phyloP scores from a whole-genome alignment of 2,113 vertebrate genomes.

The Leptodactylus fuscus region DNA sequence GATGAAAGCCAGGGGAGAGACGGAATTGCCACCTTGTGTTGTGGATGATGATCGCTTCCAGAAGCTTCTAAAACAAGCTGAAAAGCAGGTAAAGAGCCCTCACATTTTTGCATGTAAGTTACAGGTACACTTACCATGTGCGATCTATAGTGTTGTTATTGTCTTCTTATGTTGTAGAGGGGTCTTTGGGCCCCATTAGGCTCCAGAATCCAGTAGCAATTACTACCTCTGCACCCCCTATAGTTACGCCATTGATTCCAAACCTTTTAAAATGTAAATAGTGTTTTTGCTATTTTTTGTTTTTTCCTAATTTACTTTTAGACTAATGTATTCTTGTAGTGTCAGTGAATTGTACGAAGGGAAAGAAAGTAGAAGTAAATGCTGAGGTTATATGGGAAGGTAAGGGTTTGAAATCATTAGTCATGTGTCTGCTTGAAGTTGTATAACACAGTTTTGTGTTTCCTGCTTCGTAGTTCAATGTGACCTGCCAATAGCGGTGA shows the following conservation, averaged over 20 bases:
- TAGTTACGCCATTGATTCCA: too few species aligned
- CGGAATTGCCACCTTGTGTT: constrained; percentile 73
- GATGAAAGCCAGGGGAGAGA: constrained; percentile 76
- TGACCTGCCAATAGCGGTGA: background rate
- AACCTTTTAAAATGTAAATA: too few species aligned
- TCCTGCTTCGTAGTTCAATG: background rate
- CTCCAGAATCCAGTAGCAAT: too few species aligned
- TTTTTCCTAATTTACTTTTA: background rate
- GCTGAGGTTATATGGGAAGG: background rate
- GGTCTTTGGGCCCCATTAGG: too few species aligned
- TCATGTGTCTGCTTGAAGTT: background rate
- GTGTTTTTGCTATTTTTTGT: too few species aligned
- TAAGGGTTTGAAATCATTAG: background rate
- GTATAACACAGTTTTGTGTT: background rate
- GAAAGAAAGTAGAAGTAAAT: background rate
- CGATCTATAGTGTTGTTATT: too few species aligned
- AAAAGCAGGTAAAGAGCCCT: constrained; percentile 75
- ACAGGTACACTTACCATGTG: too few species aligned
- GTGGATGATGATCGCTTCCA: constrained; percentile 81
- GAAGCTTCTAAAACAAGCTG: constrained; percentile 79
- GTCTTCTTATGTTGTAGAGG: too few species aligned
- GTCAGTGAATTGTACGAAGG: background rate
- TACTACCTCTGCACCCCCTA: too few species aligned
- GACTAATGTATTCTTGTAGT: background rate
- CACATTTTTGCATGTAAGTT: background rate